These are phyloP conservation scores for Eulemur albifrons DNA, from an alignment of 2,797 vertebrate genomes.

Conservation along the genomic window DNA sequence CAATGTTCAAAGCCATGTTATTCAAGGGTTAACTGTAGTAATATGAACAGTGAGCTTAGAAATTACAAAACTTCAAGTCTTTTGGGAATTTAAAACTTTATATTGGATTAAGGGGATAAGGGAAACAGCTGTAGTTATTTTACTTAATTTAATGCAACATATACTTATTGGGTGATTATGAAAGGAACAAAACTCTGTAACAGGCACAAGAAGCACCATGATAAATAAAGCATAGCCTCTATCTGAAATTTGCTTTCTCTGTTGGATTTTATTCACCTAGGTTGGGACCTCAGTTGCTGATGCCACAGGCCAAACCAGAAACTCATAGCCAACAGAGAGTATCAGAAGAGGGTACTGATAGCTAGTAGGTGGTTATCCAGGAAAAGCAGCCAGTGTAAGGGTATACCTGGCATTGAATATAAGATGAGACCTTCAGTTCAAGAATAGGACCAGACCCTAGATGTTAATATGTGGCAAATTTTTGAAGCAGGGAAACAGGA, in stretches of 20 bases:
- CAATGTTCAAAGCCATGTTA: neutral
- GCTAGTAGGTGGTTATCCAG: neutral
- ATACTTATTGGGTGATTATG: neutral
- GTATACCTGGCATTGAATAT: neutral
- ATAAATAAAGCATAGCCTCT: neutral
- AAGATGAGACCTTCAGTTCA: neutral
- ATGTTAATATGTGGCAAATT: neutral
- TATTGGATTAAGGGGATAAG: neutral
- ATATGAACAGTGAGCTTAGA: conserved; percentile 2
- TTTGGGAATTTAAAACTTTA: neutral
- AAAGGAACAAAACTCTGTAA: neutral
- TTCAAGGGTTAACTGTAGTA: neutral
- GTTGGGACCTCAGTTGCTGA: neutral
- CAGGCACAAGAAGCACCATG: neutral
- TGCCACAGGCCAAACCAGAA: neutral
- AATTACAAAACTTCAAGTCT: neutral
- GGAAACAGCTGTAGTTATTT: conserved; percentile 12
- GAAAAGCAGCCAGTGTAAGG: neutral
- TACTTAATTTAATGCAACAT: conserved; percentile 27
- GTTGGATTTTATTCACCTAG: neutral
- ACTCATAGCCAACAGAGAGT: neutral
- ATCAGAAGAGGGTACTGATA: neutral
- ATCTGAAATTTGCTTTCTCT: neutral
- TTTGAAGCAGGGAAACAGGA: neutral
- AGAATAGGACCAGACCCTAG: neutral